phyloP scores from a whole-genome alignment of 1,140 invertebrate genomes.

The Hyposmocoma kahamanoa region DNA sequence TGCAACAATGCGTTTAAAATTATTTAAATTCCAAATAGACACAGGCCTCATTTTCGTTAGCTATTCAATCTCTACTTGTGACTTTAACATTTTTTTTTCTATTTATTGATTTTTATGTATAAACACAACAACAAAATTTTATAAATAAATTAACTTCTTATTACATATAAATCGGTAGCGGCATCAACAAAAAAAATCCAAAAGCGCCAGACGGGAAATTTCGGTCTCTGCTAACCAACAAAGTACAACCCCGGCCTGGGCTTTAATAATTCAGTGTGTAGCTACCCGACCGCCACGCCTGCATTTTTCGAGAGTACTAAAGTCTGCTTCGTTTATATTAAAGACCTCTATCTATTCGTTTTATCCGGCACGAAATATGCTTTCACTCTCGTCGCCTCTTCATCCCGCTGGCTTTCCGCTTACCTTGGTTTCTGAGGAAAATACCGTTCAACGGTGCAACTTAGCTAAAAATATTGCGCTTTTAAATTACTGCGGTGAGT shows the following conservation, averaged over 20 bases:
- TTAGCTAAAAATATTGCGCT: background rate
- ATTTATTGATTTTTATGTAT: no score
- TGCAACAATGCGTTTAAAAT: no score
- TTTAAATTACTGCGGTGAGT: background rate
- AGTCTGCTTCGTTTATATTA: conserved; percentile 72
- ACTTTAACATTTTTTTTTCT: no score
- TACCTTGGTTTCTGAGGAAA: conserved; percentile 1
- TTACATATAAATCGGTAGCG: no score
- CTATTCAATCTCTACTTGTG: no score
- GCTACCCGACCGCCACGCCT: conserved; percentile 50
- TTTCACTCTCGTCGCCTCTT: conserved; percentile 47
- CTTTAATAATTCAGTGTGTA: conserved; percentile 65
- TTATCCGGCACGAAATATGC: conserved; percentile 40
- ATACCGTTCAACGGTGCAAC: background rate
- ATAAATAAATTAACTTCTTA: no score
- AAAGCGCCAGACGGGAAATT: background rate
- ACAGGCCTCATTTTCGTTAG: no score
- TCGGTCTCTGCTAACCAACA: conserved; percentile 14
- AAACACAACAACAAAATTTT: no score
- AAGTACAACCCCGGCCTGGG: conserved; percentile 34
- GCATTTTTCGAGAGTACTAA: conserved; percentile 70
- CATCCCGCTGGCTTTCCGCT: conserved; percentile 17
- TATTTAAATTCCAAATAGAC: no score
- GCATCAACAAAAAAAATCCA: background rate
- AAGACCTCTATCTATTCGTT: conserved; percentile 72